A percentile compares a stretch with the other conserved stretches of the same genome.
Conservation (phyloP, 1,140 invertebrate species). For the Pseudomyrmex dendroicus region DNA sequence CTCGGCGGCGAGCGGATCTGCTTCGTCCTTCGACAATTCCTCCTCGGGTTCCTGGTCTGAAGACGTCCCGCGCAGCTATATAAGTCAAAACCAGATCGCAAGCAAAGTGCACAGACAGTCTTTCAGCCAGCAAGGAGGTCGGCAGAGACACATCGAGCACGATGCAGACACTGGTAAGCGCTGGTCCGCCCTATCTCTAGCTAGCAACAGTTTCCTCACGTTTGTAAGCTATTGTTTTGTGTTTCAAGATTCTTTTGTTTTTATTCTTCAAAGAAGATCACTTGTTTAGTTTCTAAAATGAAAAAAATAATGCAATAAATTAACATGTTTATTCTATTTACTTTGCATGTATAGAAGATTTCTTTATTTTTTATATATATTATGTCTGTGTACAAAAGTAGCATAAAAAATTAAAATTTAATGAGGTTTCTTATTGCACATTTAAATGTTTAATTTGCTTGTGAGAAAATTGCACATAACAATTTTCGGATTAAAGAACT, state of each 20-base stretch:
- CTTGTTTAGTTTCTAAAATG: not conserved
- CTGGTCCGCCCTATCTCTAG: too few species aligned
- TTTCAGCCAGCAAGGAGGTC: conserved; percentile 74
- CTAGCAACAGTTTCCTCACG: not conserved
- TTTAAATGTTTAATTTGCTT: too few species aligned
- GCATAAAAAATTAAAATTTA: too few species aligned
- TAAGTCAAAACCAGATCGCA: conserved; percentile 76
- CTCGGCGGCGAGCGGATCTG: conserved; percentile 72
- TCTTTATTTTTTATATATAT: too few species aligned
- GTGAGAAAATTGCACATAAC: too few species aligned
- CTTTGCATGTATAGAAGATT: too few species aligned
- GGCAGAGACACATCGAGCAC: conserved; percentile 46
- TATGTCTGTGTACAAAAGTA: too few species aligned
- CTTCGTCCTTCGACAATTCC: conserved; percentile 72
- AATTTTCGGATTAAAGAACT: too few species aligned
- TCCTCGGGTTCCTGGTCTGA: conserved; percentile 74
- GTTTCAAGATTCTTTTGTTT: not conserved
- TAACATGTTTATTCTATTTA: too few species aligned
- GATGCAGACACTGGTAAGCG: conserved; percentile 73
- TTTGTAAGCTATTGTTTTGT: not conserved
- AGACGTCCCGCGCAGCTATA: conserved; percentile 69
- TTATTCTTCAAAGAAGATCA: not conserved
- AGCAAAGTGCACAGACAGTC: conserved; percentile 75
- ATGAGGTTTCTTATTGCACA: too few species aligned
- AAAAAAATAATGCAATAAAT: not conserved